Evolutionary conservation across 2,888 invertebrate genomes (phyloP), one percentile per base, ranked within the genome.

Genomic region (Keiferia lycopersicella): DNA sequence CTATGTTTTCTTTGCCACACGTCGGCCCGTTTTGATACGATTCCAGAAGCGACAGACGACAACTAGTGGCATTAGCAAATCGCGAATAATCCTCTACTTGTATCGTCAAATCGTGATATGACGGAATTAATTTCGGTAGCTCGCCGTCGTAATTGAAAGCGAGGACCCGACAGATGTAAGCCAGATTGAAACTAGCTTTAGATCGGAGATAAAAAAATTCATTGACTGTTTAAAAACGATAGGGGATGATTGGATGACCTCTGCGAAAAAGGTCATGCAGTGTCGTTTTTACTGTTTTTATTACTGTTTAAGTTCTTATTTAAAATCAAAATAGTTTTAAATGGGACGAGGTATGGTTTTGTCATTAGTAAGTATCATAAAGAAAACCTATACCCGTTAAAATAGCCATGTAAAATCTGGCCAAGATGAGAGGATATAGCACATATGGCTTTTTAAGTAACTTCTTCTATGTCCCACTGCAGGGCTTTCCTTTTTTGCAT

Each of bases 51-150:
- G 74, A 73, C 75, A 73, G 75, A 73, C 76, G 74, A 73, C 75
- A 78, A 34, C 56, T 56, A 56, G 74, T 76, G 74, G 74, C 74
- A 79, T 74, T 76, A 82, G 86, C 88, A 86, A 88, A 91, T 90
- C 85, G 88, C 73, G 82, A 30, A n/a, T 56, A 90, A 91, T 62
- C 87, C 84, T 74, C 82, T 83, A 82, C 85, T 84, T 82, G 81
- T 84, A 83, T 83, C 80, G 80, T 77, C 74, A 81, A 34, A 87
- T 87, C 84, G 82, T 77, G 85, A 87, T 87, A 86, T 83, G 81
- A 75, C 75, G 78, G 84, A 86, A 88, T 88, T 88, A 89, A 90
- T 88, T 84, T 84, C 72, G 80, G 80, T 76, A 83, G 80, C 81
- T 80, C 80, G 86, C 79, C 78, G 73, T 68, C 70, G 79, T 88